Base-by-base conservation (phyloP, 35 echinoderm and acorn worm species). In the Stichopus chloronotus region DNA sequence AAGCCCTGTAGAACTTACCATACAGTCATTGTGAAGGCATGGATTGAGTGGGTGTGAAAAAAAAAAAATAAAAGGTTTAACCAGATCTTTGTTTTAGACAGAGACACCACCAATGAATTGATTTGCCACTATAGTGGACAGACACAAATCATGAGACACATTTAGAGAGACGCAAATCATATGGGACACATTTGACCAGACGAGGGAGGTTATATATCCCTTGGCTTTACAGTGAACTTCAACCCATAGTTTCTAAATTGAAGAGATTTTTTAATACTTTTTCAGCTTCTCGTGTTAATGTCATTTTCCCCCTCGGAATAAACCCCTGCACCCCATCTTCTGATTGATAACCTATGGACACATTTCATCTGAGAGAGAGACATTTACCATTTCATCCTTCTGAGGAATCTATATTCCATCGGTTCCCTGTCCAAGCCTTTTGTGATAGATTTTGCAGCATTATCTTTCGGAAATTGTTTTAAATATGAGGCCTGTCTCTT, bases 391-490 rank as follows among this genome's bases (percentile, higher is more conserved):
- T 74, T 74, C 69, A 85, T 5, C 9, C 82, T 53, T 59, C 56
- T 17, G 6, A 58, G 24, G 82, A 59, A 85, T 85, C 53, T 58
- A 85, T 85, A 85, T 85, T 85, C 57, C 55, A 58, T 83, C 56
- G 17, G 9, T 9, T 56, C 82, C 57, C 55, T 14, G 13, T 58
- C 57, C 80, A 83, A n/a, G 17, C 55, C 24, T 85, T 58, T 85
- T 58, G 55, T 85, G 57, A 59, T 58, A 85, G 82, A 85, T 85
- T 85, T 85, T 56, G 82, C 82, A 85, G 82, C 57, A 85, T 85
- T 85, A 85, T 85, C 82, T 85, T 85, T 58, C 55, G 82, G 82
- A 85, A 85, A 85, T 85, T 85, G 82, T 85, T 85, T 85, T 83
- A 83, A 85, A 85, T 85, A 58, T 58, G 55, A 85, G 55, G 80